Evolutionary conservation across 2,113 vertebrate species (phyloP), one percentile per base, ranked within the genome.

Genomic region (Quiscalus mexicanus): DNA sequence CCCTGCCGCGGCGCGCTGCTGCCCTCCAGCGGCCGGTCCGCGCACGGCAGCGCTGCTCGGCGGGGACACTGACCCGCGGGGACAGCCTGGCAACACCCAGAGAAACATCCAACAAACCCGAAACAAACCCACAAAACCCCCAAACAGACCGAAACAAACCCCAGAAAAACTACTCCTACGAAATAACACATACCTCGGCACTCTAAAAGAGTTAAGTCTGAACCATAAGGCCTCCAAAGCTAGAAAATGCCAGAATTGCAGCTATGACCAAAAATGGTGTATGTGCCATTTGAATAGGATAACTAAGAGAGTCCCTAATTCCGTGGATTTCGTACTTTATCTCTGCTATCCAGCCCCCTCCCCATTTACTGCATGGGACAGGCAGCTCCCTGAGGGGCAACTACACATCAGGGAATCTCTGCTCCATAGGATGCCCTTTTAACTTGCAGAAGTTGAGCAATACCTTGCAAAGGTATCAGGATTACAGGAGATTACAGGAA

Each of bases 31-130:
- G 77, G 4, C n/a, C 69, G 16, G 11, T 31, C 45, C 1, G 50
- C n/a, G 56, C 55, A 39, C 41, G 8, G 31, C 62, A 56, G 62
- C 47, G 58, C 55, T 6, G 84, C 74, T 20, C 30, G 18, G 31
- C 45, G 9, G 13, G 12, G 15, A 30, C 75, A 41, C 56, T 15
- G 20, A 9, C 42, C 12, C 22, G 3, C 14, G 14, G 24, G 20
- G 7, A n/a, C 28, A n/a, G 1, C 33, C 24, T 3, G 30, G 1
- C 0, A 15, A 12, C 49, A 0, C 41, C 1, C 49, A 3, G 8
- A 12, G 5, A 13, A 6, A 35, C 24, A 2, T 0, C 11, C 39
- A 3, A 27, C 25, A 45, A 30, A 11, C 11, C 13, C 24, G 9
- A 55, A 6, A 15, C 4, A 9, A 53, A 50, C 28, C 4, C 24